Evolutionary conservation across 2,113 vertebrate genomes (phyloP).

Genomic region (Meriones unguiculatus): DNA sequence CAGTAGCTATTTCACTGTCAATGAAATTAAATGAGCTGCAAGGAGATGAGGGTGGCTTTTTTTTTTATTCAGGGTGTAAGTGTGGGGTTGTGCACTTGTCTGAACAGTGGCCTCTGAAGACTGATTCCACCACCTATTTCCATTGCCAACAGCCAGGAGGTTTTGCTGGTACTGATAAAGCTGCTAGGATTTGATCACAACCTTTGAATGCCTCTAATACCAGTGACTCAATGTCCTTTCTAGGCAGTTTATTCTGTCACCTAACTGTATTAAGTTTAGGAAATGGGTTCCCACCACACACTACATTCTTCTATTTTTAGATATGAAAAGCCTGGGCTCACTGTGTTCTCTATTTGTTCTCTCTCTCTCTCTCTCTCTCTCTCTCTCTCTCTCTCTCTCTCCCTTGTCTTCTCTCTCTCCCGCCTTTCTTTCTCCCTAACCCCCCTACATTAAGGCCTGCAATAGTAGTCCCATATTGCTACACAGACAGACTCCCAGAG

Average conservation of each 20-base stretch:
- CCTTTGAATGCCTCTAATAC: slow-evolving; percentile 47
- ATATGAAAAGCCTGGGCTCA: slow-evolving; percentile 52
- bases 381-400: too few relatives aligned
- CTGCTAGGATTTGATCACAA: not conserved
- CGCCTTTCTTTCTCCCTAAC: not conserved
- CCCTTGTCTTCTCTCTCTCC: too few relatives aligned
- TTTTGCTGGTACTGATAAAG: slow-evolving; percentile 35
- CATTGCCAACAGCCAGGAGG: not conserved
- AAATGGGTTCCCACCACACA: slow-evolving; percentile 39
- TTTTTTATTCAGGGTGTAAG: not conserved
- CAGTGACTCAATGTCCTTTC: slow-evolving; percentile 57
- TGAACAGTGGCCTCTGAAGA: not conserved
- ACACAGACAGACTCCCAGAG: not conserved
- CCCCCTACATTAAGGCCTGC: not conserved
- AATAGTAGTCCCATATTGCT: not conserved
- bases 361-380: too few relatives aligned
- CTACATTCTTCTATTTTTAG: slow-evolving; percentile 72
- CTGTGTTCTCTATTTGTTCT: not conserved
- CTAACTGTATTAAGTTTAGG: slow-evolving; percentile 70
- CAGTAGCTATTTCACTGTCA: not conserved
- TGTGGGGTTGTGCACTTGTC: not conserved
- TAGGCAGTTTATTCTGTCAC: slow-evolving; percentile 68
- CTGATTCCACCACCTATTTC: not conserved
- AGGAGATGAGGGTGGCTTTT: not conserved
- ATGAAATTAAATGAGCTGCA: not conserved